Base-by-base conservation (phyloP, 1,140 invertebrate species). In the Potamilus streckersoni region DNA sequence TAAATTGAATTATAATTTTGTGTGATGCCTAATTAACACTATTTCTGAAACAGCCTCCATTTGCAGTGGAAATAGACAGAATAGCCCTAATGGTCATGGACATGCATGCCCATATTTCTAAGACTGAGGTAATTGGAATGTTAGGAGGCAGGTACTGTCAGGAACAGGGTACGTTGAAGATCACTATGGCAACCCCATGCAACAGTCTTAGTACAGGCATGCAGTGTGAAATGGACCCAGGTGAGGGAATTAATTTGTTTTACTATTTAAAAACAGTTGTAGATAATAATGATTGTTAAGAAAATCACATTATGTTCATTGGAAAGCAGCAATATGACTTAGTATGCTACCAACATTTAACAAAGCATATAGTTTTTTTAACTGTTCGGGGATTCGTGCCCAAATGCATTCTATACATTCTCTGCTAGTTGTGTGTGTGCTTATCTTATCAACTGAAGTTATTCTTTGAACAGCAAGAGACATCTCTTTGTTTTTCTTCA, bases 191-290 rank as follows among this genome's bases (percentile, higher is more conserved):
- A 85, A 91, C 91, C 80, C 90, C 92, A 27, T 93, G 91, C 89
- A 91, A 83, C 82, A 93, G 90, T 86, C 85, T 90, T 23, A 91
- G 93, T 75, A 93, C 92, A 57, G 89, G 91, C 55, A 93, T 93
- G 55, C 93, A 94, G 88, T 95, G 94, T 86, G 94, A 95, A 79
- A 95, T 95, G 93, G 94, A 94, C 84, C 93, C 94, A 73, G 92
- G 93, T 94, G 80, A 82, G 80, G 73, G 20, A 12, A 14, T 8
- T 64, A 19, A 19, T 71, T 64, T 64, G 55, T 19, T 15, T 66
- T 66, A 49, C n/a, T 23, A 31, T n/a, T n/a, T 49, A 19, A 64
- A 12, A n/a, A 64, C 8, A 27, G 15, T 31, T 64, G 14, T 20
- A 19, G 38, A 19, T 27, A 64, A 19, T 2, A 64, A 15, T 19